Base-by-base conservation (phyloP, 2,888 invertebrate species). In the Chydorus sphaericus region DNA sequence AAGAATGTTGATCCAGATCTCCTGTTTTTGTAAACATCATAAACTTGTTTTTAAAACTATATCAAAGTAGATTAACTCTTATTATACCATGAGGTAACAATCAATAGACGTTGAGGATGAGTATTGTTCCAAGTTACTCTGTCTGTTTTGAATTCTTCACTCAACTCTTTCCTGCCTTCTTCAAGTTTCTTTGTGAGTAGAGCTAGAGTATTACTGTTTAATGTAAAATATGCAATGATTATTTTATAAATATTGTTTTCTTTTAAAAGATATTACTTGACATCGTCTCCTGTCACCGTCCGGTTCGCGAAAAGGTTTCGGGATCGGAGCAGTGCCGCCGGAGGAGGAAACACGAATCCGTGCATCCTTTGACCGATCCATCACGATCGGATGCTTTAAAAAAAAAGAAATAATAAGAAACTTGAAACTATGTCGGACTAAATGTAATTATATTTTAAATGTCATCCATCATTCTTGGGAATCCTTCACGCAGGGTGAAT, bases 71-170 rank as follows among this genome's bases (percentile, higher is more conserved):
- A n/a, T n/a, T n/a, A n/a, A n/a, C n/a, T n/a, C n/a, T n/a, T n/a
- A n/a, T n/a, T n/a, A n/a, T n/a, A n/a, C 62, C 62, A 62, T 8
- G 60, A 60, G 30, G 60, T 60, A 10, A 61, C 60, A 10, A 62
- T 56, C n/a, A 62, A 55, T 11, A 62, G 51, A 10, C 56, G 57
- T 3, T 50, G 55, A 26, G 59, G 55, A 23, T 55, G 48, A 11
- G 31, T 33, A 14, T 20, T 48, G 39, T 36, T 55, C 55, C 55
- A 55, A 23, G 18, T 29, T 16, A 28, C 18, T 31, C 33, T 28
- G 29, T 20, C 11, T 30, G 39, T 39, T 26, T 26, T 33, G 11
- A 20, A 18, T 44, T 54, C 48, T 6, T 29, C 31, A 14, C 20
- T 16, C 26, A 48, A 20, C 23, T 28, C 20, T 30, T 36, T 10